Evolutionary conservation across 2,888 invertebrate species (phyloP).

Genomic region (Phyllotreta cruciferae): DNA sequence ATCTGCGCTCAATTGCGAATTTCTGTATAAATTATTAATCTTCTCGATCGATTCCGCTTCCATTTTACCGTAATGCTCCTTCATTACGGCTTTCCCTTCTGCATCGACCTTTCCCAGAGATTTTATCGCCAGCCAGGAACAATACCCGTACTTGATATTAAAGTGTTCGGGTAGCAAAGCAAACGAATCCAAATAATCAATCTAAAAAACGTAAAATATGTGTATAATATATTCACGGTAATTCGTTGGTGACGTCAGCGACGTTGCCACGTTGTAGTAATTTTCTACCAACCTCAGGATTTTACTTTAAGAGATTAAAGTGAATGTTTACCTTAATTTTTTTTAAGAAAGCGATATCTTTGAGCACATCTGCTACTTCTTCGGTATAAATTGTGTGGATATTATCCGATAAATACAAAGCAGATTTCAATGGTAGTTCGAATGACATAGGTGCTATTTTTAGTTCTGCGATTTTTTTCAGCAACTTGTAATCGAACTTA

Average conservation of each 20-base stretch:
- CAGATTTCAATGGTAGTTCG: constrained; percentile 13
- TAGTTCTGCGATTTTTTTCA: constrained; percentile 19
- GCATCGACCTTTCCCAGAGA: background rate
- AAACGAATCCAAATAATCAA: constrained; percentile 14
- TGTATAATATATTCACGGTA: too few species aligned
- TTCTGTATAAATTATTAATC: background rate
- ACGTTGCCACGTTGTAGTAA: too few species aligned
- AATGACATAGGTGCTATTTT: constrained; percentile 11
- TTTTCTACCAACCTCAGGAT: too few species aligned
- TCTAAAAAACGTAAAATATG: constrained; percentile 1
- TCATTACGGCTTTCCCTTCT: background rate
- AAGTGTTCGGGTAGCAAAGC: background rate
- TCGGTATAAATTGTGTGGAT: background rate
- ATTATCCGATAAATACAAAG: constrained; percentile 10
- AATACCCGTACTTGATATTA: constrained; percentile 9
- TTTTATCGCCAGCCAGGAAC: constrained; percentile 18
- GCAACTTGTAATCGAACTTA: constrained; percentile 8
- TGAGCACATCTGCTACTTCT: constrained; percentile 6
- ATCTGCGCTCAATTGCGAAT: too few species aligned
- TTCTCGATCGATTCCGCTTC: background rate
- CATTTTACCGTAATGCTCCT: constrained; percentile 12
- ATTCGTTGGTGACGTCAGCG: too few species aligned
- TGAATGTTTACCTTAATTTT: constrained; percentile 15
- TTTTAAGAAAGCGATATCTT: constrained; percentile 17
- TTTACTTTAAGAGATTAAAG: background rate